These are phyloP conservation scores for Pipistrellus pipistrellus DNA, from an alignment of 2,797 vertebrate genomes.

Conservation along the genomic window DNA sequence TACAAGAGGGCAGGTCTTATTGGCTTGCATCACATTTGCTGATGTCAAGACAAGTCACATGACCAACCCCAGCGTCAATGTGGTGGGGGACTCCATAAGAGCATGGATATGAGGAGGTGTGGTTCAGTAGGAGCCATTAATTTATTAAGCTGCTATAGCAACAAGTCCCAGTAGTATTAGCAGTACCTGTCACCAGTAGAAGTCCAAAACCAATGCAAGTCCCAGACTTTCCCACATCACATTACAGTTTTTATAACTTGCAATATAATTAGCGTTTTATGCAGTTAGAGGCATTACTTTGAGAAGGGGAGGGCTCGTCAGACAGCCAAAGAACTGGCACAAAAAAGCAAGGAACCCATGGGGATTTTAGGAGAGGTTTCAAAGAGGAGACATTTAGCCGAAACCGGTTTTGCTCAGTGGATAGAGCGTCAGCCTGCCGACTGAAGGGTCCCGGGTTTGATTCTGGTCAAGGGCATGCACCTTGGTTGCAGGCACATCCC, in stretches of 20 bases:
- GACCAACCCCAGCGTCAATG: not conserved
- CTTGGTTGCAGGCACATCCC: too few species aligned
- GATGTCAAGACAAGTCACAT: slow-evolving; percentile 10
- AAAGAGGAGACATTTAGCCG: slow-evolving; percentile 1
- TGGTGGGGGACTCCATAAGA: not conserved
- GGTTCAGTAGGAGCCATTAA: slow-evolving; percentile 31
- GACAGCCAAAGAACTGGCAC: not conserved
- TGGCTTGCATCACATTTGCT: slow-evolving; percentile 34
- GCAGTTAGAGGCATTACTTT: slow-evolving; percentile 51
- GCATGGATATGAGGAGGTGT: not conserved
- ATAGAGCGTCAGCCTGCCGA: too few species aligned
- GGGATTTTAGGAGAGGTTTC: not conserved
- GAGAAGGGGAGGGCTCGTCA: not conserved
- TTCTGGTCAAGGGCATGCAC: too few species aligned
- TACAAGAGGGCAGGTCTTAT: slow-evolving; percentile 5
- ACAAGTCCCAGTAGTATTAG: slow-evolving; percentile 16
- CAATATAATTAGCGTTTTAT: slow-evolving; percentile 2
- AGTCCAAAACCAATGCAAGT: not conserved
- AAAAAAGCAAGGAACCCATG: slow-evolving; percentile 5
- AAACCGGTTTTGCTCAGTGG: too few species aligned
- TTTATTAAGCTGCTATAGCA: not conserved
- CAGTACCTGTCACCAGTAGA: slow-evolving; percentile 23
- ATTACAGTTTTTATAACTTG: slow-evolving; percentile 13
- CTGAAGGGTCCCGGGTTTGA: too few species aligned
- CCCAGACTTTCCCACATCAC: slow-evolving; percentile 40